A percentile compares a stretch with the other conserved stretches of the same genome.
Conservation (phyloP, 2,888 invertebrate species). For the Panorpa germanica region DNA sequence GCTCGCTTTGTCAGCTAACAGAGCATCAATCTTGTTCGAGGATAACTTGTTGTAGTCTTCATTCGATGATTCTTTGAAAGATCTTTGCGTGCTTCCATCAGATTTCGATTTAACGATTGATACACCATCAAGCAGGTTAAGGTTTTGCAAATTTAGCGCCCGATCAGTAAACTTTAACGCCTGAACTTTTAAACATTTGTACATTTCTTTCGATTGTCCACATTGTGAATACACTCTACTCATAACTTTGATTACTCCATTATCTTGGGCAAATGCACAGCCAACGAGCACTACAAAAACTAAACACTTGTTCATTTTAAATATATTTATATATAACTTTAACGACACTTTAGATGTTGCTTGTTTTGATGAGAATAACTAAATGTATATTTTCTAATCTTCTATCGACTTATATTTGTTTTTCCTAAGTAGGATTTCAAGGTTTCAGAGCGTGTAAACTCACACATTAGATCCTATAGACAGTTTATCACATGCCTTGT, state of each 20-base stretch:
- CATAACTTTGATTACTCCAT: slow-evolving; percentile 15
- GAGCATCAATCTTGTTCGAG: slow-evolving; percentile 36
- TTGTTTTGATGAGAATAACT: no score
- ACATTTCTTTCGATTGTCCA: slow-evolving; percentile 37
- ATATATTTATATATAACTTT: no score
- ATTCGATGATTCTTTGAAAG: no score
- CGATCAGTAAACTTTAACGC: slow-evolving; percentile 43
- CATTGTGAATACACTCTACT: slow-evolving; percentile 29
- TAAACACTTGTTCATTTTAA: no score
- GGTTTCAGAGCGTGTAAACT: slow-evolving; percentile 13
- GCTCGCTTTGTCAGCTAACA: slow-evolving; percentile 32
- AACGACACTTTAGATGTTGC: slow-evolving; percentile 5
- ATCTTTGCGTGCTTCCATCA: no score
- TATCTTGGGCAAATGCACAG: background rate
- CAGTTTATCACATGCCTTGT: no score
- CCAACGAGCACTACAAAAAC: slow-evolving; percentile 8
- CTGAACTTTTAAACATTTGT: slow-evolving; percentile 53
- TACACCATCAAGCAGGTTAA: slow-evolving; percentile 42
- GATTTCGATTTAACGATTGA: slow-evolving; percentile 25
- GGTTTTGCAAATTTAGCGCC: slow-evolving; percentile 37
- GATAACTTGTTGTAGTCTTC: slow-evolving; percentile 38
- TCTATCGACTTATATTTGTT: slow-evolving; percentile 11
- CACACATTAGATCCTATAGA: no score
- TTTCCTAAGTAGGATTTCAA: slow-evolving; percentile 5
- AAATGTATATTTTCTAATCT: background rate